Base-by-base conservation (phyloP, 2,888 invertebrate species). In the Tortrix viridana region DNA sequence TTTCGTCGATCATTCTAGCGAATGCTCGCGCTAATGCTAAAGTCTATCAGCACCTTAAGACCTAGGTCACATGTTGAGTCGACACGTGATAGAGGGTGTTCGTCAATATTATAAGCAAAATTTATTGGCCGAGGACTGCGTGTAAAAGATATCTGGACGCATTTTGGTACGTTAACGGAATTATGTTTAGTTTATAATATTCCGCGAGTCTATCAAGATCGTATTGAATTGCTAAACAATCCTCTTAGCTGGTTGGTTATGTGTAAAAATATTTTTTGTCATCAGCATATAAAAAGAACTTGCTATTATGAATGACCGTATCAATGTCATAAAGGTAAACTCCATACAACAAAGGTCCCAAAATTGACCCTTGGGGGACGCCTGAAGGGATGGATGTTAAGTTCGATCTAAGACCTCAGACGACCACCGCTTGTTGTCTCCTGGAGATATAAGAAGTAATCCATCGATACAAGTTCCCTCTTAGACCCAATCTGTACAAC, bases 361-460 rank as follows among this genome's bases (percentile, higher is more conserved):
- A 41, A 16, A 12, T 41, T 41, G 7, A 41, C 14, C 41, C 41
- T n/a, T 41, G 41, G 41, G 41, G 41, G 14, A 41, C 41, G 16
- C 41, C 41, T n/a, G 41, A 41, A 7, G 14, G 41, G 16, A 41
- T 41, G 14, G 41, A 41, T 14, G 14, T n/a, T 2, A 41, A 41
- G 41, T n/a, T 49, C 4, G 38, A 38, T 38, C n/a, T 38, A 12
- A 7, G 12, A 7, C 38, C 38, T 7, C 5, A 5, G 14, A 49
- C 16, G 16, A 49, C 49, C 1, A 49, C 49, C 14, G 49, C 49
- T 49, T 26, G 49, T 26, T n/a, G 26, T 26, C 49, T 49, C 7
- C 22, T 49, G 5, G 49, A 49, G 14, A 49, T 23, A n/a, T 49
- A 49, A 49, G 22, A 49, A 12, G 23, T 26, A 6, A 49, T 26